Percentiles rank a stretch among this genome's conserved stretches.
Conservation (phyloP, 30 jellyfish, hydroid and myxozoan species). For the Mastigias papua region DNA sequence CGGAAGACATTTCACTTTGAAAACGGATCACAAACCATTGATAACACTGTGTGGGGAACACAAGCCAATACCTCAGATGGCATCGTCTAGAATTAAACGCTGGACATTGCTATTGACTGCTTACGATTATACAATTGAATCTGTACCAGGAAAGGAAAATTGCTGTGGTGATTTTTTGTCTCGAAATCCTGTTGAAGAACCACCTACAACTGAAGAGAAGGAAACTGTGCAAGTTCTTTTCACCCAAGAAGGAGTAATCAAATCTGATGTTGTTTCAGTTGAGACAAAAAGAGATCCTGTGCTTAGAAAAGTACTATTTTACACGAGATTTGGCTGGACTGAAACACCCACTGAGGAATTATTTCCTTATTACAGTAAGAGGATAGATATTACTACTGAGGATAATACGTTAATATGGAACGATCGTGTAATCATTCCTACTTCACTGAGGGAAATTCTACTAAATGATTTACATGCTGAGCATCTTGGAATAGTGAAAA, state of each 20-base stretch:
- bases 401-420: neutral
- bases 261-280: slow-evolving; percentile 1
- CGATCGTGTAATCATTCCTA: slow-evolving; percentile 5
- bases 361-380: slow-evolving; percentile 10
- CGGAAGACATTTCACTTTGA: neutral
- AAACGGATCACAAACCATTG: slow-evolving; percentile 14
- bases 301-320: neutral
- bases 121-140: neutral
- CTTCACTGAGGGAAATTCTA: neutral
- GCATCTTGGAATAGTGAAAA: slow-evolving; percentile 1
- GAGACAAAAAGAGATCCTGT: slow-evolving; percentile 17
- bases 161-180: slow-evolving; percentile 1
- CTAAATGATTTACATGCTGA: slow-evolving; percentile 29
- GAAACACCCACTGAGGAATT: neutral
- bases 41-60: slow-evolving; percentile 8
- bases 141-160: neutral
- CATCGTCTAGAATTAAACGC: neutral
- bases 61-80: slow-evolving; percentile 5
- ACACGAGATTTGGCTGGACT: neutral
- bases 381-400: slow-evolving; percentile 15
- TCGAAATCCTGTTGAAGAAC: slow-evolving; percentile 4
- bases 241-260: slow-evolving; percentile 14
- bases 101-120: neutral
- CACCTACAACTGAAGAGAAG: slow-evolving; percentile 6
- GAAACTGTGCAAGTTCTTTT: slow-evolving; percentile 6